Base-by-base conservation (phyloP, 2,888 invertebrate species). In the Papilio protenor region DNA sequence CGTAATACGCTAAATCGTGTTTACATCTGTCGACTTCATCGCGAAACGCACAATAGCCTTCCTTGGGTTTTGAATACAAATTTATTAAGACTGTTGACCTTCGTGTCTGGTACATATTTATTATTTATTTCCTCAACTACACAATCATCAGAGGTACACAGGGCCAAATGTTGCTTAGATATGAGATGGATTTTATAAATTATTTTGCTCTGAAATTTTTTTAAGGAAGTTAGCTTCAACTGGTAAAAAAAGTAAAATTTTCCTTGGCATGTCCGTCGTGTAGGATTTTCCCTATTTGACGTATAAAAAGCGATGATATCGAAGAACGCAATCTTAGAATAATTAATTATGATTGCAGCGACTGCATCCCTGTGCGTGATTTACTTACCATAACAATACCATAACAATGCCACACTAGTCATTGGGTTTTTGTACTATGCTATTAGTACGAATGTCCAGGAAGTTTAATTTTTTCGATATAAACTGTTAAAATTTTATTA, bases 1-100 rank as follows among this genome's bases (percentile, higher is more conserved):
- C 87, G 89, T 89, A 90, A 92, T 92, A 89, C 88, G 87, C 89
- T 90, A 89, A 89, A 90, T 90, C 85, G 85, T 88, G 86, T 87
- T 88, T 87, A 85, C 86, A 81, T 84, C 86, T 85, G 85, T 89
- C 85, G 86, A 89, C 85, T 89, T 90, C 88, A 90, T 91, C 88
- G 87, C 81, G 85, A 87, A 86, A 84, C 83, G 80, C 82, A 82
- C 80, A 83, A 83, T 84, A 83, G 83, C 85, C 86, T 84, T 85
- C 84, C 85, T 85, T 84, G 85, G 84, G 83, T 82, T 84, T 80
- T 81, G 79, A 81, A 83, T 82, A 81, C 79, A 82, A 80, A 77
- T 86, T 83, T 83, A 85, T 84, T 84, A 83, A 84, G 83, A 45
- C 66, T 69, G 75, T 79, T 79, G 81, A 78, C 73, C 77, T 81